Evolutionary conservation across 1,140 invertebrate species (phyloP), one percentile per base, ranked within the genome.

Genomic region (Elysia chlorotica): DNA sequence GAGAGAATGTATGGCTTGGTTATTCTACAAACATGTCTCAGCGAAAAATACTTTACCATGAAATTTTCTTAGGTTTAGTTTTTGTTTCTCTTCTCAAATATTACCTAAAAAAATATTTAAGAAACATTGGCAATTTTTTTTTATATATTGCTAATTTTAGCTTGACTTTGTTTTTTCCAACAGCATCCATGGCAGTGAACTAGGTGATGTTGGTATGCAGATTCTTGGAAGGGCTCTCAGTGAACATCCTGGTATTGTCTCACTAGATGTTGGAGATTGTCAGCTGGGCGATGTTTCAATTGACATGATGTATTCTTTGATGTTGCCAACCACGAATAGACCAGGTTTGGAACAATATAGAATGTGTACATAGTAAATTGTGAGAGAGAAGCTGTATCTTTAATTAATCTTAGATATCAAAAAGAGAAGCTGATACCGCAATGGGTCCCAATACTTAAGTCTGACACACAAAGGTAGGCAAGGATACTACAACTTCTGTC

Each of bases 261-360:
- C 77, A 23, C 75, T 85, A 2, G 83, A 85, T 76, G 56, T 84
- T 33, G 80, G 82, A 59, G 83, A 84, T 69, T 84, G 82, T 74
- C 67, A 82, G 36, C 71, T 85, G 30, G 70, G 77, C 30, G 83
- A 85, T 72, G 54, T 75, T 6, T 76, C 79, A 19, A 67, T 85
- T 28, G 71, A 80, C 57, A 48, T 67, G 2, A 65, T 84, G 3
- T 78, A 79, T 74, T 72, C 78, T 30, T 65, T 84, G 14, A 57
- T 85, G 65, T 71, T 82, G 53, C 78, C 79, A 53, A 69, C 76
- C 61, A 76, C 74, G 2, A 79, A 73, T 38, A 78, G 79, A 67
- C 76, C 77, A 76, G 82, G 83, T 84, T n/a, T n/a, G n/a, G n/a
- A n/a, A n/a, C n/a, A n/a, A n/a, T n/a, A n/a, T n/a, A n/a, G n/a